Evolutionary conservation across 2,888 invertebrate species (phyloP), one percentile per base, ranked within the genome.

Genomic region (Harpalus rubripes): DNA sequence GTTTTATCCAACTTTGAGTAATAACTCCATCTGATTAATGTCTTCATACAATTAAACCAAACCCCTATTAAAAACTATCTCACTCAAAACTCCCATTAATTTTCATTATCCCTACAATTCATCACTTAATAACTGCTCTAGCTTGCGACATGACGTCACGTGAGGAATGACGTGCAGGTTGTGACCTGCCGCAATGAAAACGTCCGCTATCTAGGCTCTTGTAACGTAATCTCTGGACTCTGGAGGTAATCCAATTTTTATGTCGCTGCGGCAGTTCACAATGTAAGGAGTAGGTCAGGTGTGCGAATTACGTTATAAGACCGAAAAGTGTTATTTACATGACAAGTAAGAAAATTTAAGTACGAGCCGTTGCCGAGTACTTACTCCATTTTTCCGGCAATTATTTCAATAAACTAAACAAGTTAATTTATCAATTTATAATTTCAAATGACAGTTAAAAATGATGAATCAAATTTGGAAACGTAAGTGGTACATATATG

Each of bases 131-230:
- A 63, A 26, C 63, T 22, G 63, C 10, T 63, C 22, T 63, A 26
- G 26, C 63, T 32, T 26, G 63, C n/a, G 26, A 63, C 63, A 63
- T 12, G 26, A 22, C 63, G 63, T 63, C 63, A 63, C 63, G 63
- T 26, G 26, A 63, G 16, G 63, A 59, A 16, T 59, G 59, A 59
- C 59, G 63, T 8, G 63, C 26, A 32, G 63, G 22, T 12, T 59
- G 59, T 63, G 63, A 63, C 63, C 63, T 63, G 22, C 63, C 63
- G 12, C 63, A 63, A 63, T 63, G 63, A 10, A 63, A 63, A 63
- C 63, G 63, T 22, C 63, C 32, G 22, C 63, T 63, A 63, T 63
- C 63, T 63, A 63, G 63, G 32, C 61, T 63, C 12, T 22, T 22
- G 22, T 63, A 26, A 63, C 12, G 32, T 63, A 63, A 63, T 63